Conservation (phyloP, 2,888 invertebrate genomes). For the Erannis defoliaria region DNA sequence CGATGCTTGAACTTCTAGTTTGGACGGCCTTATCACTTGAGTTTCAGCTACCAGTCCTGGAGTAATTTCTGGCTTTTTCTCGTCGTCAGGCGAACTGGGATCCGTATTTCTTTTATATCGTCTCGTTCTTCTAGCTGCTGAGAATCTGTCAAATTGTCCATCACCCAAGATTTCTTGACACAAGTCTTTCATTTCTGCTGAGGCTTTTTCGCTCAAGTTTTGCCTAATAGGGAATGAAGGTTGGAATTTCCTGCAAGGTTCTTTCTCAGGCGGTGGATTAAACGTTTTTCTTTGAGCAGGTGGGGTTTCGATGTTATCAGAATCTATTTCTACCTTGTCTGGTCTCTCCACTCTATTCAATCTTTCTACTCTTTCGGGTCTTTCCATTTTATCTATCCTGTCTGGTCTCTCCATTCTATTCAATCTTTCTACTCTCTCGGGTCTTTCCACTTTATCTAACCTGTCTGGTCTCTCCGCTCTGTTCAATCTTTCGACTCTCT, state of each 20-base stretch:
- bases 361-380: slow-evolving; percentile 84
- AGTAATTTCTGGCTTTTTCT: slow-evolving; percentile 75
- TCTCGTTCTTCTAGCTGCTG: slow-evolving; percentile 92
- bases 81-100: slow-evolving; percentile 86
- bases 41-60: slow-evolving; percentile 84
- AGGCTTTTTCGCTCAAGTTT: slow-evolving; percentile 64
- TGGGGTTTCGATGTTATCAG: slow-evolving; percentile 96
- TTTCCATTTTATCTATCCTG: slow-evolving; percentile 85
- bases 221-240: slow-evolving; percentile 61
- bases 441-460: slow-evolving; percentile 81
- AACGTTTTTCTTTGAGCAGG: slow-evolving; percentile 92
- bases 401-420: slow-evolving; percentile 66
- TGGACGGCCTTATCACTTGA: slow-evolving; percentile 81
- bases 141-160: slow-evolving; percentile 94
- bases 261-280: slow-evolving; percentile 88
- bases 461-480: slow-evolving; percentile 78
- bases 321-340: slow-evolving; percentile 94
- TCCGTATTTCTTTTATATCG: slow-evolving; percentile 91
- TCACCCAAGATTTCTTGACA: slow-evolving; percentile 88
- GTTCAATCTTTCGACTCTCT: slow-evolving; percentile 83
- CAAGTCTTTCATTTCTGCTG: slow-evolving; percentile 75
- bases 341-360: background rate
- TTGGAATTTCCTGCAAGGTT: slow-evolving; percentile 86
- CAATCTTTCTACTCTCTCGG: slow-evolving; percentile 83
- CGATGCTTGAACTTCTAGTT: slow-evolving; percentile 83